These are phyloP conservation scores for Spodoptera exigua DNA, from an alignment of 2,888 invertebrate genomes.

Conservation along the genomic window DNA sequence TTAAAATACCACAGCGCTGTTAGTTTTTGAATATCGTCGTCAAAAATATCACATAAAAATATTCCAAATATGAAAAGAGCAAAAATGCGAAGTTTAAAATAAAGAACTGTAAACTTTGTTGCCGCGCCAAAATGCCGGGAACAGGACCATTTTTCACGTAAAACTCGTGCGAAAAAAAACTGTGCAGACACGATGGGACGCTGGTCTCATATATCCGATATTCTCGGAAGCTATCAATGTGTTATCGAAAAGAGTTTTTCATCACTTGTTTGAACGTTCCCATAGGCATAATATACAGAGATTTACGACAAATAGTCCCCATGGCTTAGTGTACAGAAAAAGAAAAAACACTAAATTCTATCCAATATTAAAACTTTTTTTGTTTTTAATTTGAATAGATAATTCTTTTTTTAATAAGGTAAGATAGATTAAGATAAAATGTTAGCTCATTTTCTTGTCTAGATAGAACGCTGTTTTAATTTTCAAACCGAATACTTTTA, in stretches of 20 bases:
- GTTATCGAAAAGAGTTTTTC: slow-evolving; percentile 37
- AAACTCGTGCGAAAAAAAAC: slow-evolving; percentile 16
- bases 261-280: slow-evolving; percentile 29
- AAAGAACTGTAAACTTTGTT: slow-evolving; percentile 4
- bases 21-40: no score
- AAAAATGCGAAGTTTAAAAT: background rate
- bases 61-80: no score
- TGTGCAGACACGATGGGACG: slow-evolving; percentile 13
- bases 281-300: slow-evolving; percentile 19
- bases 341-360: slow-evolving; percentile 7
- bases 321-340: slow-evolving; percentile 18
- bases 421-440: slow-evolving; percentile 11
- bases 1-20: no score
- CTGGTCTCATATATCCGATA: slow-evolving; percentile 21
- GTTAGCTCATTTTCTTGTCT: slow-evolving; percentile 7
- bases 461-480: background rate
- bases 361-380: slow-evolving; percentile 1
- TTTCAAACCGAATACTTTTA: background rate
- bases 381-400: slow-evolving; percentile 13
- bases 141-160: slow-evolving; percentile 25
- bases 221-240: slow-evolving; percentile 36
- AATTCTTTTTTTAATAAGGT: background rate
- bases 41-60: no score
- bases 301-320: slow-evolving; percentile 5
- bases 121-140: slow-evolving; percentile 5